These are phyloP conservation scores for Paracentrotus lividus DNA, from an alignment of 53 echinoderm and acorn worm genomes.

Conservation along the genomic window DNA sequence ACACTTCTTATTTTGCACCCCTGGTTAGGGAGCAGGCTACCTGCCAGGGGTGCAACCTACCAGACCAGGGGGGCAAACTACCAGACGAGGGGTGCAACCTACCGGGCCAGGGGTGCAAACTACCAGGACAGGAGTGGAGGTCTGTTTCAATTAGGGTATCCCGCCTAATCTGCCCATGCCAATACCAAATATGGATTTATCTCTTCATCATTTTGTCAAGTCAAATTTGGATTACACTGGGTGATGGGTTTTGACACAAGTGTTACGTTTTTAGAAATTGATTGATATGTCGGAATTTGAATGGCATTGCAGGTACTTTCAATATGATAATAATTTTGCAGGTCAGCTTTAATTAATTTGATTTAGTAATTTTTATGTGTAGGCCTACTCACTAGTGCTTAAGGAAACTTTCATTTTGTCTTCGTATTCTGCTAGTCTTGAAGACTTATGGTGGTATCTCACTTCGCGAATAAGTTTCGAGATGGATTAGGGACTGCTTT, in stretches of 20 bases:
- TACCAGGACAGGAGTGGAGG: slow-evolving; percentile 31
- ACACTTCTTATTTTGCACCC: slow-evolving; percentile 5
- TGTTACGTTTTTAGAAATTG: neutral
- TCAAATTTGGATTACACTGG: slow-evolving; percentile 8
- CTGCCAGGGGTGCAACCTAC: neutral
- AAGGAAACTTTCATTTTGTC: no score
- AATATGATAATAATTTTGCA: neutral
- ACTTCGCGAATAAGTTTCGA: no score
- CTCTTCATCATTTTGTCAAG: slow-evolving; percentile 27
- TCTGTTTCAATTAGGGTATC: slow-evolving; percentile 49
- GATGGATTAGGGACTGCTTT: no score
- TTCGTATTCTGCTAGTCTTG: no score
- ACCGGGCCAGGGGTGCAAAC: neutral
- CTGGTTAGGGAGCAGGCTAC: neutral
- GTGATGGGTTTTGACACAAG: neutral
- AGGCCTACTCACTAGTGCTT: no score
- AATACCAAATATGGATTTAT: slow-evolving; percentile 55
- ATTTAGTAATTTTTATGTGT: neutral
- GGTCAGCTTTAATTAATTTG: neutral
- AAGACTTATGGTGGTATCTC: no score
- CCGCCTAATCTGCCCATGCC: slow-evolving; percentile 5
- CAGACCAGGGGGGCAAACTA: slow-evolving; percentile 1
- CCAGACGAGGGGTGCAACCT: neutral
- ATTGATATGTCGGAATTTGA: neutral
- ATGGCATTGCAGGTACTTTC: neutral